Conservation (phyloP, 2,113 vertebrate species). For the Prinia subflava region DNA sequence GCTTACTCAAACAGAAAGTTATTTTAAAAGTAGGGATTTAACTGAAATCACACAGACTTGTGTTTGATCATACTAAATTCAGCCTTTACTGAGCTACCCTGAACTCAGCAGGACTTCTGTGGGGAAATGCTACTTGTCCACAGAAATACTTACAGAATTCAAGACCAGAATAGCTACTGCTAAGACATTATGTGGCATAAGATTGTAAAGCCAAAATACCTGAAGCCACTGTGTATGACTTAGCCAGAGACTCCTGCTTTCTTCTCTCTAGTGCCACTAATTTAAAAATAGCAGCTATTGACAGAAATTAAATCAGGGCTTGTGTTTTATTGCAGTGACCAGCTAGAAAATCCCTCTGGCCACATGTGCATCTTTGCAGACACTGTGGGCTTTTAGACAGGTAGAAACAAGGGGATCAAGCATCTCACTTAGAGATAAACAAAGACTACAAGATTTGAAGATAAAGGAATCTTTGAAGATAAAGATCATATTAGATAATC, state of each 20-base stretch:
- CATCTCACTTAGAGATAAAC: background rate
- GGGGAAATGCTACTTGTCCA: background rate
- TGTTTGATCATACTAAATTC: background rate
- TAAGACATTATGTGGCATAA: background rate
- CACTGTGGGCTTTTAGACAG: background rate
- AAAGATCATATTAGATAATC: background rate
- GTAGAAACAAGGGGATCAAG: background rate
- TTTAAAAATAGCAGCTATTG: background rate
- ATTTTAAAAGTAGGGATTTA: background rate
- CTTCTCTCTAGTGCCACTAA: background rate
- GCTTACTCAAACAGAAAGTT: background rate
- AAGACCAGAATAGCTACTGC: background rate
- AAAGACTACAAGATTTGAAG: background rate
- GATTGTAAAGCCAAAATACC: background rate
- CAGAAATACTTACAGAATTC: background rate
- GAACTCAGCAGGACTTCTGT: background rate
- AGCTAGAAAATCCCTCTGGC: background rate
- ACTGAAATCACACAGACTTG: background rate
- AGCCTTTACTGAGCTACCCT: background rate
- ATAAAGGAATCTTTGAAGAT: background rate
- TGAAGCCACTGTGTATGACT: background rate
- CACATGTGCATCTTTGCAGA: background rate
- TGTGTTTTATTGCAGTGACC: background rate
- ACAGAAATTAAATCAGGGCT: background rate
- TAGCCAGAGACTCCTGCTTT: background rate